Base-by-base conservation (phyloP, 2,888 invertebrate species). In the Caenorhabditis sp. region DNA sequence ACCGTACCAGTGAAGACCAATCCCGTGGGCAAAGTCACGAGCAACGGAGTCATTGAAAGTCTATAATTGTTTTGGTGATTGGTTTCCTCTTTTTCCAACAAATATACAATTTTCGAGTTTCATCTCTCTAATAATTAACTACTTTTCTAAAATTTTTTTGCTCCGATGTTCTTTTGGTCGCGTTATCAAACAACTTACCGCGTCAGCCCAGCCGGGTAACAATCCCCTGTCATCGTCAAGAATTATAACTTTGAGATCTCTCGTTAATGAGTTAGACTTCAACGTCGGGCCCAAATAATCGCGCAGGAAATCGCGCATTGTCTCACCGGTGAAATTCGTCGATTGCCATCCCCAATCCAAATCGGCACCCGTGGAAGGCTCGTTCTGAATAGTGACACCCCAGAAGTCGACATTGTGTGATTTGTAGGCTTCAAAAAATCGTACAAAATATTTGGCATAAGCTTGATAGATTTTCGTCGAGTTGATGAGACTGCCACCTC, bases 1-100 rank as follows among this genome's bases (percentile, higher is more conserved):
- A 69, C 90, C 90, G 88, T 95, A 95, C 92, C 94, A 95, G 88
- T 95, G 95, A 3, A 94, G 89, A 0, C 92, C 93, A 51, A 94
- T 90, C 0, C 94, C 95, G 82, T 92, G 91, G 0, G 94, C 88
- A 76, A 87, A 89, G 57, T 86, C 78, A 0, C 82, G 71, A 0
- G 88, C 88, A 6, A 77, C 73, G 0, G 82, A 58, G 66, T 89
- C 86, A n/a, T 79, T 74, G 21, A 88, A 81, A 2, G 89, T 81
- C 88, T 88, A 61, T 5, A 81, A 58, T n/a, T n/a, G n/a, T n/a
- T n/a, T n/a, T n/a, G n/a, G n/a, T n/a, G n/a, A n/a, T n/a, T n/a
- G n/a, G n/a, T n/a, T n/a, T n/a, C n/a, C n/a, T n/a, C n/a, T n/a
- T n/a, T n/a, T n/a, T n/a, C n/a, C n/a, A n/a, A n/a, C n/a, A n/a